phyloP scores from a whole-genome alignment of 2,113 vertebrate genomes.

The Eolophus roseicapilla region DNA sequence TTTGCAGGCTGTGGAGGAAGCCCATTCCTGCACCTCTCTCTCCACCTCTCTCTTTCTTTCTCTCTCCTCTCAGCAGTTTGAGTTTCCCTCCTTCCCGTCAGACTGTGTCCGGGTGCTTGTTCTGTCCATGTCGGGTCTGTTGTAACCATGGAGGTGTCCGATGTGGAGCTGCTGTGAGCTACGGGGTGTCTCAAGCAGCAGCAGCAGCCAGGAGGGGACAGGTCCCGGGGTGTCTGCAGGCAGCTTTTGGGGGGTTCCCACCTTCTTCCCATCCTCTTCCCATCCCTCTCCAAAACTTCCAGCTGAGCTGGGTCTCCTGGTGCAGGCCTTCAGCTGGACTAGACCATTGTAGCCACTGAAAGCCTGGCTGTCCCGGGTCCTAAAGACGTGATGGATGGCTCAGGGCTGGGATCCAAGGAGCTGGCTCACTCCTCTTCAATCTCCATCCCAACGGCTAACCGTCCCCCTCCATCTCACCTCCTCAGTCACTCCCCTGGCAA shows the following conservation, averaged over 20 bases:
- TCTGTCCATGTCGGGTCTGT: constrained; percentile 65
- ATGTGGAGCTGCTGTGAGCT: neutral
- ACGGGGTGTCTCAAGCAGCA: neutral
- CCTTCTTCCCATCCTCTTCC: neutral
- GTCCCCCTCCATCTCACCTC: constrained; percentile 21
- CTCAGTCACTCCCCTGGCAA: neutral
- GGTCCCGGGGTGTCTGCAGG: neutral
- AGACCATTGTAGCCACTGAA: neutral
- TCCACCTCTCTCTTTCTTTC: constrained; percentile 45
- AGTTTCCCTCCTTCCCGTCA: constrained; percentile 62
- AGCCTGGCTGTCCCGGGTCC: neutral
- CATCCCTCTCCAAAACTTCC: neutral
- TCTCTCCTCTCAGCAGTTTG: constrained; percentile 69
- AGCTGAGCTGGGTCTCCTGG: neutral
- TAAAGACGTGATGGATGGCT: neutral
- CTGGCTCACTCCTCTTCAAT: constrained; percentile 12
- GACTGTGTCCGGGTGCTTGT: constrained; percentile 71
- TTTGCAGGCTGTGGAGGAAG: constrained; percentile 85
- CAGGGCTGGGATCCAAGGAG: neutral
- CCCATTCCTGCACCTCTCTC: constrained; percentile 76
- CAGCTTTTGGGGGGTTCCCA: neutral
- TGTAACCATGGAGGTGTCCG: constrained; percentile 55
- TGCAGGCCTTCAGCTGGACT: neutral
- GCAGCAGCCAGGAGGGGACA: neutral
- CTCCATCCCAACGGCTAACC: constrained; percentile 47